Evolutionary conservation across 2,888 invertebrate species (phyloP).

Genomic region (Lepidocyrtinus sp.): DNA sequence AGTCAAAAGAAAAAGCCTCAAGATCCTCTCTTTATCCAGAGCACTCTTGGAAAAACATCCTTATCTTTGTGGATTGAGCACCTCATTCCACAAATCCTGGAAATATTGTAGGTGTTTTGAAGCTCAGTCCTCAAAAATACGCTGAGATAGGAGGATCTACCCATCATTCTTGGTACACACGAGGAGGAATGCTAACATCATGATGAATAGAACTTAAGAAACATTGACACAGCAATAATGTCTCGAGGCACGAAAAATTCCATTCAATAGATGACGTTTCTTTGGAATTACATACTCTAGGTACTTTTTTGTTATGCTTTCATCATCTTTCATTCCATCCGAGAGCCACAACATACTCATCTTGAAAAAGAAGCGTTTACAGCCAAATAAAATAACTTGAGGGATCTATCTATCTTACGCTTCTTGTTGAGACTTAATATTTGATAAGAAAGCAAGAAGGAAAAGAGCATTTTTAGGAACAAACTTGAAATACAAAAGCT

Average conservation of each 20-base stretch:
- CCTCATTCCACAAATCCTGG: background rate
- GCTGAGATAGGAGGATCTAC: background rate
- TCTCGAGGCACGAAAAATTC: conserved; percentile 20
- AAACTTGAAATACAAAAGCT: background rate
- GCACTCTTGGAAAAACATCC: conserved; percentile 15
- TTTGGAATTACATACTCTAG: background rate
- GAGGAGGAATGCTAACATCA: background rate
- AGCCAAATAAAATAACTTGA: background rate
- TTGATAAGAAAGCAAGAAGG: background rate
- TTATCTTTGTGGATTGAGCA: background rate
- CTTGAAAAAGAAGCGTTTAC: background rate
- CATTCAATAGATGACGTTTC: conserved; percentile 19
- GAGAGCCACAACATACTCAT: too few species aligned
- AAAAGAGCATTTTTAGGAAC: background rate
- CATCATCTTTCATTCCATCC: conserved; percentile 34
- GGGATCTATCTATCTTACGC: background rate
- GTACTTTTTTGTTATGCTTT: conserved; percentile 42
- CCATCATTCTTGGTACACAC: background rate
- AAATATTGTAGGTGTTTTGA: background rate
- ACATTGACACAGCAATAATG: background rate
- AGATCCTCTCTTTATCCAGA: background rate
- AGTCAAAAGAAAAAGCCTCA: conserved; percentile 20
- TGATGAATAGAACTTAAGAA: conserved; percentile 6
- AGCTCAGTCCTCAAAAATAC: background rate
- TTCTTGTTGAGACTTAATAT: background rate